These are phyloP conservation scores for Rhynchonema sp. DNA, from an alignment of 2,888 invertebrate species.

Conservation along the genomic window DNA sequence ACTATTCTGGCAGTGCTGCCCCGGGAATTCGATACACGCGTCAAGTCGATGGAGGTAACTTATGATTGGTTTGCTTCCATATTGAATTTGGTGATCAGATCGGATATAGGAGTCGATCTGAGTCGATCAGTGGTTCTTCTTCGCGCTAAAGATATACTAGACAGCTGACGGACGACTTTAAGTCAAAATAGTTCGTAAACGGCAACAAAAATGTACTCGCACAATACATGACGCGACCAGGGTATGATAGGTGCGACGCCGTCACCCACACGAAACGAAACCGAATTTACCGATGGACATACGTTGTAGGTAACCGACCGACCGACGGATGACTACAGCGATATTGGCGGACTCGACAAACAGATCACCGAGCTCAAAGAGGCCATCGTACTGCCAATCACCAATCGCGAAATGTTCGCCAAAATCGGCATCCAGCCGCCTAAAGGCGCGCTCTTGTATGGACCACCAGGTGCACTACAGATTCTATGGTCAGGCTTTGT, in stretches of 20 bases:
- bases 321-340: slow-evolving; percentile 96
- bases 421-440: slow-evolving; percentile 92
- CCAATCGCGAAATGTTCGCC: slow-evolving; percentile 86
- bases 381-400: slow-evolving; percentile 97
- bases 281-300: no score
- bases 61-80: background rate
- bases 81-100: background rate
- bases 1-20: background rate
- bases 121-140: no score
- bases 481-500: no score
- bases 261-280: no score
- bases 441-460: slow-evolving; percentile 45
- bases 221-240: no score
- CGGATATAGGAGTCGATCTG: no score
- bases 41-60: slow-evolving; percentile 7
- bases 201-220: no score
- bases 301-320: slow-evolving; percentile 94
- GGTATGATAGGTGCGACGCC: no score
- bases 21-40: background rate
- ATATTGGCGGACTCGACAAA: slow-evolving; percentile 96
- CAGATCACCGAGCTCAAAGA: slow-evolving; percentile 89
- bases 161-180: no score
- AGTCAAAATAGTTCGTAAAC: no score
- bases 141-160: no score
- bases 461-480: slow-evolving; percentile 19